Percentiles rank a stretch among this genome's conserved stretches.
These are phyloP conservation scores for Galeopterus variegatus DNA, from an alignment of 2,113 vertebrate genomes.

Conservation along the genomic window DNA sequence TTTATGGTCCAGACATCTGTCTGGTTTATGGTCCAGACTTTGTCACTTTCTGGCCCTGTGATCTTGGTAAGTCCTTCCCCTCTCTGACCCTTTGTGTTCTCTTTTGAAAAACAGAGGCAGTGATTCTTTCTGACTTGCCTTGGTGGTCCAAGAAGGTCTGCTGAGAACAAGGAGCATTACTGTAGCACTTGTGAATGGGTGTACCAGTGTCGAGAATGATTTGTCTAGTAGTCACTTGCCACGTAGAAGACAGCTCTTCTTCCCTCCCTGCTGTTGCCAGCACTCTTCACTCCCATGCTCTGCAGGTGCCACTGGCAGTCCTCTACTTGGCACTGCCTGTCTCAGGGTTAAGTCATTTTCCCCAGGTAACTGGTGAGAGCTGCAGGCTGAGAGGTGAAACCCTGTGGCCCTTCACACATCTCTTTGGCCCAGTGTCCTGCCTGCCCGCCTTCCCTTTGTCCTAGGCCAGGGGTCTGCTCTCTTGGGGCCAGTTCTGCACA, in stretches of 20 bases:
- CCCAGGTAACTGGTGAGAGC: not conserved
- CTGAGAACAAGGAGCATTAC: not conserved
- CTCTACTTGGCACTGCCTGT: accelerated
- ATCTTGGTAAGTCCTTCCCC: not conserved
- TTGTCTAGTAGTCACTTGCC: not conserved
- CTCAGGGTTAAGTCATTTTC: not conserved
- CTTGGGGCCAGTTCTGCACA: accelerated
- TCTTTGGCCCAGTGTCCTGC: accelerated
- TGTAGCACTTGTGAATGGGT: accelerated
- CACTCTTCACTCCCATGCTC: not conserved
- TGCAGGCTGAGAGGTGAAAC: not conserved
- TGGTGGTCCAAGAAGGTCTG: not conserved
- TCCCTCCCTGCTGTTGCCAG: not conserved
- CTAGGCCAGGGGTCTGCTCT: not conserved
- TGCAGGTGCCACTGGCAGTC: not conserved
- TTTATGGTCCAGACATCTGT: not conserved
- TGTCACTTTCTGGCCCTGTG: not conserved
- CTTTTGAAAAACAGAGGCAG: not conserved
- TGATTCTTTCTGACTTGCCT: accelerated
- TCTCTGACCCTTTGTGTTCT: too few relatives aligned
- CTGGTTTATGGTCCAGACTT: not conserved
- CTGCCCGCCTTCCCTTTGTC: not conserved
- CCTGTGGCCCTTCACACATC: accelerated
- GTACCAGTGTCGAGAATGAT: not conserved
- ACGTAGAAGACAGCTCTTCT: not conserved